Evolutionary conservation across 2,113 vertebrate genomes (phyloP).

Genomic region (Daphoenositta chrysoptera): DNA sequence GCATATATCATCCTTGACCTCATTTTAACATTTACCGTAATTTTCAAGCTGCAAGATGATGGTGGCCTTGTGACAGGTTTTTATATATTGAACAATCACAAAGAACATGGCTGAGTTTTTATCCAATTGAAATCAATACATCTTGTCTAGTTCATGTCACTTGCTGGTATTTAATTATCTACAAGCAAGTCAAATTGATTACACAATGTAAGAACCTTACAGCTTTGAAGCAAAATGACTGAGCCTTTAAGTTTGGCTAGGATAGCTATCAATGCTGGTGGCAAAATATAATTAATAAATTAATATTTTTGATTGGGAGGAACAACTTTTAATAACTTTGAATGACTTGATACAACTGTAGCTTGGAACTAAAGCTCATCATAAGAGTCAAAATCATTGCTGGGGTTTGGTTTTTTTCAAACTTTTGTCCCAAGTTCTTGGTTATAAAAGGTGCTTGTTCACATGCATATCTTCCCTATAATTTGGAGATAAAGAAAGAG

Average conservation of each 20-base stretch:
- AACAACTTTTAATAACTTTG: slow-evolving; percentile 4
- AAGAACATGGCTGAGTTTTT: neutral
- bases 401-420: neutral
- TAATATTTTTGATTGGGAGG: neutral
- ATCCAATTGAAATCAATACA: neutral
- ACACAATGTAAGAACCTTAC: neutral
- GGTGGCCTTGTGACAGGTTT: neutral
- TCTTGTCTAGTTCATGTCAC: neutral
- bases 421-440: neutral
- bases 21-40: neutral
- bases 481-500: neutral
- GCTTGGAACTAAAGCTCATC: neutral
- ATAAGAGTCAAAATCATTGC: neutral
- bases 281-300: slow-evolving; percentile 31
- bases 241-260: neutral
- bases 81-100: neutral
- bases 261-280: slow-evolving; percentile 25
- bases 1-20: neutral
- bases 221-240: slow-evolving; percentile 24
- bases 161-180: slow-evolving; percentile 22
- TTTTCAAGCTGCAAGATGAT: neutral
- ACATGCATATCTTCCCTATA: neutral
- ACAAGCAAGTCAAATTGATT: slow-evolving; percentile 41
- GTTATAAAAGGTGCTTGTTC: neutral
- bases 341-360: neutral